Evolutionary conservation across 2,113 vertebrate genomes (phyloP), one percentile per base, ranked within the genome.

Genomic region (Steatornis caripensis): DNA sequence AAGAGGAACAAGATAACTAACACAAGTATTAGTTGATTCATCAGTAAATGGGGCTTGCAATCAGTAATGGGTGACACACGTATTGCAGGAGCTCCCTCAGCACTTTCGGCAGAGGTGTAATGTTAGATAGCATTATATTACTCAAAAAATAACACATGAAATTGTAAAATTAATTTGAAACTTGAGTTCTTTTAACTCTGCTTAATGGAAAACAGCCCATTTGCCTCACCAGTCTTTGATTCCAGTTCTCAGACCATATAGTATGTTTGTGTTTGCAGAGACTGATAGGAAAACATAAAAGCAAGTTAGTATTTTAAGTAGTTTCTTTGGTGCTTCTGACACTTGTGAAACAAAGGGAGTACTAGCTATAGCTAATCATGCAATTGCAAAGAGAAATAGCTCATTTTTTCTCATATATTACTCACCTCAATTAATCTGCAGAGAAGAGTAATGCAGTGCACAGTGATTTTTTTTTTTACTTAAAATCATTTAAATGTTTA

Each of bases 151-250:
- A 24, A 87, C 27, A 69, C 19, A 34, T 10, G 4, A 75, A 69
- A 86, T 72, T 84, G 37, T 91, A 95, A 88, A 39, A 87, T 86
- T 91, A 87, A 93, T 71, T 85, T n/a, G 34, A 90, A 92, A 76
- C 15, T 74, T 8, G 11, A 60, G 19, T 94, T 90, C 18, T 85
- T 18, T 87, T 41, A 46, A 66, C 54, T 57, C 58, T 86, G 30
- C 53, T 72, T 58, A 72, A 68, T 34, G 12, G 23, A 70, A 86
- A 77, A 77, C 10, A 69, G 74, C n/a, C 21, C 15, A 65, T 71
- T 95, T 92, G 3, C 17, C 37, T 84, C 26, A 95, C 14, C 9
- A 68, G 53, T 45, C 85, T 95, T 87, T 95, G 48, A 83, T 86
- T 70, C 36, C 7, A 57, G 32, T 61, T 77, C 58, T 46, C 34